Evolutionary conservation across 1,140 invertebrate species (phyloP).

Genomic region (Drosophila willistoni): DNA sequence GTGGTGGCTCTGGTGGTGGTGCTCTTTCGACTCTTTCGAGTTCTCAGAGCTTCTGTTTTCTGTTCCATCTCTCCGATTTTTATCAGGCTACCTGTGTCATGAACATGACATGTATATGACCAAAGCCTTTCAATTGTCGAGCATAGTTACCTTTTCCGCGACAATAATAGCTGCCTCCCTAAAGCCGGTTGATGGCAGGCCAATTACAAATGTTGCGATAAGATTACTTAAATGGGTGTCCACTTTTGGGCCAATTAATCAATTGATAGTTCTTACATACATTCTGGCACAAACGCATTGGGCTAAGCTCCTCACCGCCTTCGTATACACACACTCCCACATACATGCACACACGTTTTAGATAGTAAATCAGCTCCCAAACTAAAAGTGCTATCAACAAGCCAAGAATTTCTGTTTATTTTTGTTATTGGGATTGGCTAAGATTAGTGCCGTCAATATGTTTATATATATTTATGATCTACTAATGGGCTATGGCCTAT

Average conservation of each 20-base stretch:
- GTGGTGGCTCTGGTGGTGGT: background rate
- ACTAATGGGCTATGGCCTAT: constrained; percentile 9
- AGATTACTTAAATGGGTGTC: constrained; percentile 10
- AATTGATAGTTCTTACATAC: constrained; percentile 39
- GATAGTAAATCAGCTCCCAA: constrained; percentile 9
- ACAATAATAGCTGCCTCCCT: background rate
- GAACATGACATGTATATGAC: constrained; percentile 1
- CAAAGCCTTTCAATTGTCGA: constrained; percentile 14
- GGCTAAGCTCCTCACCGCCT: no score
- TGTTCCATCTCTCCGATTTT: background rate
- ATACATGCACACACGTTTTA: background rate
- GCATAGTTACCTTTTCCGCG: background rate
- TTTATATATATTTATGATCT: constrained; percentile 22
- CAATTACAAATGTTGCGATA: constrained; percentile 17
- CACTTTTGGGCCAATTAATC: constrained; percentile 43
- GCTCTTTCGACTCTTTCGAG: background rate
- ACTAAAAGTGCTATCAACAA: constrained; percentile 1
- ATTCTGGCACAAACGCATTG: background rate
- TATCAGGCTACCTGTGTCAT: constrained; percentile 21
- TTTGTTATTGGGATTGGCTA: constrained; percentile 3
- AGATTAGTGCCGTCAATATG: constrained; percentile 11
- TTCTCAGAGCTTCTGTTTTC: background rate
- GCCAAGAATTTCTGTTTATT: constrained; percentile 7
- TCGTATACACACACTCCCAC: background rate
- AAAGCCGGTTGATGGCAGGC: background rate